A percentile compares a stretch with the other conserved stretches of the same genome.
Evolutionary conservation across 2,888 invertebrate genomes (phyloP).

Genomic region (Scelioninae gen. 2): DNA sequence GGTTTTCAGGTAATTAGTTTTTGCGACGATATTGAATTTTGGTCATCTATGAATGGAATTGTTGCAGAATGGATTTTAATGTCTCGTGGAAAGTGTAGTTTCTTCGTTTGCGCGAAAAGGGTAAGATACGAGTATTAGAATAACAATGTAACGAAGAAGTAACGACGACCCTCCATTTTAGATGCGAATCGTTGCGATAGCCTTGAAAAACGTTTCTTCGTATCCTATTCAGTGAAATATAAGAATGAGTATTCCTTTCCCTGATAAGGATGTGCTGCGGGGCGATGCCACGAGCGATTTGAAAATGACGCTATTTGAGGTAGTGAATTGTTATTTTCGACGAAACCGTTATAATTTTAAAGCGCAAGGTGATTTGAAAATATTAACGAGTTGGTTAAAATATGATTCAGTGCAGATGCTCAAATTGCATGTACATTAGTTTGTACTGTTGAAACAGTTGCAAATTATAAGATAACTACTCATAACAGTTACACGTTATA

Average conservation of each 20-base stretch:
- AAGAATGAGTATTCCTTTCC: conserved; percentile 34
- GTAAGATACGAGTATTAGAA: neutral
- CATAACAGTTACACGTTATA: too few species aligned
- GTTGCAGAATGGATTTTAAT: too few species aligned
- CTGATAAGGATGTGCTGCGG: conserved; percentile 28
- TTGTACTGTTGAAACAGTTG: conserved; percentile 17
- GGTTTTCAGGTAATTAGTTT: too few species aligned
- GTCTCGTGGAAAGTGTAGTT: neutral
- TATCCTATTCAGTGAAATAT: conserved; percentile 51
- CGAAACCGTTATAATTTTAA: conserved; percentile 13
- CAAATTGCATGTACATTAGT: conserved; percentile 11
- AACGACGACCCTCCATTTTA: conserved; percentile 60
- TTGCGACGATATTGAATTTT: too few species aligned
- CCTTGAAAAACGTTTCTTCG: conserved; percentile 11
- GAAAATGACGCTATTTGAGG: conserved; percentile 31
- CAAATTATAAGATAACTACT: too few species aligned
- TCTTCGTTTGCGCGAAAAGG: neutral
- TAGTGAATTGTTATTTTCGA: conserved; percentile 21
- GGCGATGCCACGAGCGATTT: conserved; percentile 31
- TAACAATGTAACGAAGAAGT: too few species aligned
- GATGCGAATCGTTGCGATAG: conserved; percentile 9
- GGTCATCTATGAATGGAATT: too few species aligned
- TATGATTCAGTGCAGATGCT: conserved; percentile 23
- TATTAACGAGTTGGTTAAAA: neutral
- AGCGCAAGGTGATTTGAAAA: too few species aligned